These are phyloP conservation scores for Raja brachyura DNA, from an alignment of 2,113 vertebrate species.

Conservation along the genomic window DNA sequence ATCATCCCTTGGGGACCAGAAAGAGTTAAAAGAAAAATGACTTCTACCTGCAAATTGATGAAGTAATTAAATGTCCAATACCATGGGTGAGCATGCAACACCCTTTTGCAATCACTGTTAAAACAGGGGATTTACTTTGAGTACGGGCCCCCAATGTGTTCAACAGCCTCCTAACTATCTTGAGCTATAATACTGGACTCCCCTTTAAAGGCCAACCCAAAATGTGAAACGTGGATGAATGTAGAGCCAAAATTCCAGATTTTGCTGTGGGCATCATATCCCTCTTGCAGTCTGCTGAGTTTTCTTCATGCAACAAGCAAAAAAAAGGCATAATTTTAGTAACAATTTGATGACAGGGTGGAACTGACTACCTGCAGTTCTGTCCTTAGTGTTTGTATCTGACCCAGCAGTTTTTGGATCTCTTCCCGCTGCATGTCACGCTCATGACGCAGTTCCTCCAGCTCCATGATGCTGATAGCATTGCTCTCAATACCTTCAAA, in stretches of 20 bases:
- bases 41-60: neutral
- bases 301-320: no score
- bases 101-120: neutral
- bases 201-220: neutral
- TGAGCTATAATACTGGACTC: neutral
- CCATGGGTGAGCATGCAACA: neutral
- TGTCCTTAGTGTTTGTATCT: conserved; percentile 71
- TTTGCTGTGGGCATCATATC: no score
- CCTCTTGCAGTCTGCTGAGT: neutral
- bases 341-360: rapidly evolving
- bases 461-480: conserved; percentile 64
- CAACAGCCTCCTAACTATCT: neutral
- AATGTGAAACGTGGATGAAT: neutral
- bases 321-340: neutral
- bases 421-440: conserved; percentile 85
- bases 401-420: conserved; percentile 80
- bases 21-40: neutral
- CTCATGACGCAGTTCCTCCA: conserved; percentile 88
- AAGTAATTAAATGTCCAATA: no score
- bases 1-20: neutral
- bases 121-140: neutral
- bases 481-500: conserved; percentile 77
- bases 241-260: neutral
- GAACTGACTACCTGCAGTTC: conserved; percentile 71
- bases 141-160: neutral